phyloP scores from a whole-genome alignment of 1,140 invertebrate species.

The Macrosteles quadrilineatus region DNA sequence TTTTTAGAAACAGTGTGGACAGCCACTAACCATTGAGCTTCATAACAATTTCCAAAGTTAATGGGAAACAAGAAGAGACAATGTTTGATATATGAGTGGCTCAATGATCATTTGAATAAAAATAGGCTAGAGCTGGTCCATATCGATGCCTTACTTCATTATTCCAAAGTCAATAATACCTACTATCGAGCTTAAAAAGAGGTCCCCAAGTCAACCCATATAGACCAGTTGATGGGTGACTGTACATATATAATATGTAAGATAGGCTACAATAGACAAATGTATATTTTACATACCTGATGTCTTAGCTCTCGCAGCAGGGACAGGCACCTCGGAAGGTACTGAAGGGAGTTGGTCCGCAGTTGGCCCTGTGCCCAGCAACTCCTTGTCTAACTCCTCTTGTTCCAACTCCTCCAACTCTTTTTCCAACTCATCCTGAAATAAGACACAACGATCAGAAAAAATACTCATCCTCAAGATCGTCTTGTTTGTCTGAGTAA shows the following conservation, averaged over 20 bases:
- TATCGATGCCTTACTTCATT: neutral
- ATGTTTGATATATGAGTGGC: too few species aligned
- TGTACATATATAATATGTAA: neutral
- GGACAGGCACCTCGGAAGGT: conserved; percentile 56
- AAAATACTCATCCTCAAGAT: too few species aligned
- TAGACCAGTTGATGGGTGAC: neutral
- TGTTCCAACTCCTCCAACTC: conserved; percentile 83
- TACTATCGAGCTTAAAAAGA: neutral
- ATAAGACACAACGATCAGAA: too few species aligned
- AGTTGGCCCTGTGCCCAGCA: conserved; percentile 61
- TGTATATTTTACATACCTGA: neutral
- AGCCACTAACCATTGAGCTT: too few species aligned
- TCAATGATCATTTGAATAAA: too few species aligned
- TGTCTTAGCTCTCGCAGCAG: conserved; percentile 32
- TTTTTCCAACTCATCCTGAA: conserved; percentile 71
- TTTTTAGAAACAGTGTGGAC: too few species aligned
- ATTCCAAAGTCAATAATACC: neutral
- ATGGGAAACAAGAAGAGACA: too few species aligned
- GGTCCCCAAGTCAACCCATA: neutral
- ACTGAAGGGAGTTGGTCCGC: conserved; percentile 68
- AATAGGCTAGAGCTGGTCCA: neutral
- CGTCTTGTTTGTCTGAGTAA: too few species aligned
- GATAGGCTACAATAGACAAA: neutral
- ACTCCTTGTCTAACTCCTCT: conserved; percentile 78
- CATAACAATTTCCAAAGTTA: too few species aligned